phyloP scores from a whole-genome alignment of 2,797 vertebrate species.

The Natrix natrix region DNA sequence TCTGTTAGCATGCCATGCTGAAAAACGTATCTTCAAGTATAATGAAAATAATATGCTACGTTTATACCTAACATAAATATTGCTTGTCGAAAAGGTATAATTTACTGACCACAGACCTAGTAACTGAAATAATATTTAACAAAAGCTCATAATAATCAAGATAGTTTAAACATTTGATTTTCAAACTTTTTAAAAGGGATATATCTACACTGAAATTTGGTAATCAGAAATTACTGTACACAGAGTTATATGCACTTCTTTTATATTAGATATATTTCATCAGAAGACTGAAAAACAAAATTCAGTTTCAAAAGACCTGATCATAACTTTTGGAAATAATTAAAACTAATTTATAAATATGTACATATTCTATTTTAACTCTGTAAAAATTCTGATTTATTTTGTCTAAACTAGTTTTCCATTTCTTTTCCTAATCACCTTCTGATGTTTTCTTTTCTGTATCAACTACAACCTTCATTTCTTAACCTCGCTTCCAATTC shows the following conservation, averaged over 20 bases:
- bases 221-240: background rate
- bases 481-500: background rate
- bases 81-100: background rate
- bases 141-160: background rate
- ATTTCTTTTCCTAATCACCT: background rate
- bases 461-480: background rate
- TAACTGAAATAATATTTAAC: background rate
- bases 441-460: background rate
- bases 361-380: background rate
- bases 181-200: background rate
- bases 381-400: background rate
- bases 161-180: background rate
- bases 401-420: background rate
- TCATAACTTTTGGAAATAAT: background rate
- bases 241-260: background rate
- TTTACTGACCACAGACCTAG: background rate
- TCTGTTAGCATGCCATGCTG: background rate
- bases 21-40: background rate
- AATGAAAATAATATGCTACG: background rate
- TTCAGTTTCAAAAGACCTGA: background rate
- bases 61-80: constrained; percentile 23
- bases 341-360: background rate
- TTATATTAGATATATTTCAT: background rate
- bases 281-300: background rate
- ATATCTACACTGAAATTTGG: background rate